Evolutionary conservation across 1,140 invertebrate genomes (phyloP).

Genomic region (Trachymyrmex septentrionalis): DNA sequence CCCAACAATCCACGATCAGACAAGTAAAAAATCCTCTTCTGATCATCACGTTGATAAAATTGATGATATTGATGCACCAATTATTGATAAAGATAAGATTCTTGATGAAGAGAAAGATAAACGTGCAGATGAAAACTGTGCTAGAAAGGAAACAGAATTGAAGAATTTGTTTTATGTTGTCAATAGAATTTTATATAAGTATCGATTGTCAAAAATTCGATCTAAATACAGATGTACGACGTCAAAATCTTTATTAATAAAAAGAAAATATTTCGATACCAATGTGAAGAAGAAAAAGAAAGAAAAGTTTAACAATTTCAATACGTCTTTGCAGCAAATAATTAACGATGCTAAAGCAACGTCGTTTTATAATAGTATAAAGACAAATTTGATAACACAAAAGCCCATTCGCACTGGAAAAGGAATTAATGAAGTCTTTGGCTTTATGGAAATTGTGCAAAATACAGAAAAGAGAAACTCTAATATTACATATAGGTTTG

Average conservation of each 20-base stretch:
- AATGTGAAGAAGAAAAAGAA: constrained; percentile 23
- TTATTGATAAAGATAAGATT: constrained; percentile 1
- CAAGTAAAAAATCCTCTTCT: not conserved
- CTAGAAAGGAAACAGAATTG: constrained; percentile 25
- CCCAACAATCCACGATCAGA: not conserved
- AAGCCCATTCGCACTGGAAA: constrained; percentile 74
- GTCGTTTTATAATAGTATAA: constrained; percentile 78
- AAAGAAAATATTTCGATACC: not conserved
- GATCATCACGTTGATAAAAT: not conserved
- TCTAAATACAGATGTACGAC: constrained; percentile 71
- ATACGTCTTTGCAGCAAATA: constrained; percentile 26
- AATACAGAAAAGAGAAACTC: constrained; percentile 75
- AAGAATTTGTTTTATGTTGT: constrained; percentile 65
- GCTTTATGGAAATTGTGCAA: constrained; percentile 81
- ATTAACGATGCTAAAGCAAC: constrained; percentile 60
- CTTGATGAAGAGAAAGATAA: constrained; percentile 5
- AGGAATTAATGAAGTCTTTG: constrained; percentile 71
- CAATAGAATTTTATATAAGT: constrained; percentile 77
- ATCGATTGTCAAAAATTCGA: constrained; percentile 69
- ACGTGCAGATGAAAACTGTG: not conserved
- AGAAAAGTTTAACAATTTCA: not conserved
- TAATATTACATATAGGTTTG: constrained; percentile 83
- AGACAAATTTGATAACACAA: constrained; percentile 77
- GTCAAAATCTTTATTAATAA: constrained; percentile 17
- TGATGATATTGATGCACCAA: not conserved